phyloP scores from a whole-genome alignment of 35 echinoderm and acorn worm species.

The Hemicentrotus pulcherrimus region DNA sequence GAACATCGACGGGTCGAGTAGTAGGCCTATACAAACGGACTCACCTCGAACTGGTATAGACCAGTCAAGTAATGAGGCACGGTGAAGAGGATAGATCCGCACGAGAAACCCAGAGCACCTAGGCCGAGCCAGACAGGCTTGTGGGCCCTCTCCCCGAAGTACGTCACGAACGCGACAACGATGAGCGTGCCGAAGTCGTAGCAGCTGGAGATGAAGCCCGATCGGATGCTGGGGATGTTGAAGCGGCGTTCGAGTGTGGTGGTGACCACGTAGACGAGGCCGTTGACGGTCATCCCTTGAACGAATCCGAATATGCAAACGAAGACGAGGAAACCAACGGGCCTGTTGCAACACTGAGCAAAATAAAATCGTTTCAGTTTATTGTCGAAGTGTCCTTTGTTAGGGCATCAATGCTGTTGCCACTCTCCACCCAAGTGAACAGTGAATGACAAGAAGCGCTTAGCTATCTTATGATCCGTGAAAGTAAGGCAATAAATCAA shows the following conservation, averaged over 20 bases:
- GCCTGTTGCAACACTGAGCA: slow-evolving; percentile 33
- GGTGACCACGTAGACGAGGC: slow-evolving; percentile 73
- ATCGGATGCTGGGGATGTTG: slow-evolving; percentile 62
- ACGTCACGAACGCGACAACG: slow-evolving; percentile 72
- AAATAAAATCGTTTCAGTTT: background rate
- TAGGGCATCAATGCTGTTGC: background rate
- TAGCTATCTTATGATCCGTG: no score
- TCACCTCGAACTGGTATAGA: slow-evolving; percentile 22
- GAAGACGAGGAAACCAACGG: slow-evolving; percentile 53
- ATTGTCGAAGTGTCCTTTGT: no score
- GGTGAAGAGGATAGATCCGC: slow-evolving; percentile 37
- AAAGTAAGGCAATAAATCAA: no score
- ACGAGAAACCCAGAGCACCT: slow-evolving; percentile 47
- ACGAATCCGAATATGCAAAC: slow-evolving; percentile 38
- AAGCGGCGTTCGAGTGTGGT: slow-evolving; percentile 77
- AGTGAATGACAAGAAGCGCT: background rate
- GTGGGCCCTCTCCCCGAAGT: slow-evolving; percentile 61
- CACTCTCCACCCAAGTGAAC: background rate
- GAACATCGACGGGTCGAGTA: background rate
- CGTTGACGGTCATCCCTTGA: slow-evolving; percentile 77
- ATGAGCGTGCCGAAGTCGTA: slow-evolving; percentile 63
- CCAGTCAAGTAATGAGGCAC: slow-evolving; percentile 58
- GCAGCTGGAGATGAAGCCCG: slow-evolving; percentile 68
- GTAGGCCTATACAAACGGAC: background rate
- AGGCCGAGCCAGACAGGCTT: slow-evolving; percentile 60